A percentile compares a stretch with the other conserved stretches of the same genome.
Evolutionary conservation across 2,888 invertebrate genomes (phyloP).

Genomic region (Cactoblastis cactorum): DNA sequence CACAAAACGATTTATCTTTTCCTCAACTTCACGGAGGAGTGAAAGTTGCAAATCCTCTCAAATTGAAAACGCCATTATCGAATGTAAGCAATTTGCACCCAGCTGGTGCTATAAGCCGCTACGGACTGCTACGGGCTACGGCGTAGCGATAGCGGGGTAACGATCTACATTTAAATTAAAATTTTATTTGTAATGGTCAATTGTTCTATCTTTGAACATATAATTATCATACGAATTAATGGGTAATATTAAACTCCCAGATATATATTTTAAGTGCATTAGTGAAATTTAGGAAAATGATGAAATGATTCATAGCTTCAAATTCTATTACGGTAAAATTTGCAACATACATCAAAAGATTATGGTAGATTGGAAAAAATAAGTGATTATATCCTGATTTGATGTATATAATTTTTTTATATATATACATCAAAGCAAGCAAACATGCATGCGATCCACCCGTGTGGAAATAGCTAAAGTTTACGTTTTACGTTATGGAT

Average conservation of each 20-base stretch:
- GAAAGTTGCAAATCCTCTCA: constrained; percentile 67
- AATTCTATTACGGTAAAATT: no score
- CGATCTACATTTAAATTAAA: constrained; percentile 15
- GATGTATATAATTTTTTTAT: no score
- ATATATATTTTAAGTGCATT: no score
- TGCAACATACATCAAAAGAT: no score
- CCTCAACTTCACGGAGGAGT: constrained; percentile 36
- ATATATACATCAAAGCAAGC: no score
- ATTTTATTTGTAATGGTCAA: not conserved
- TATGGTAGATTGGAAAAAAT: no score
- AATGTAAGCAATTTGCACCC: constrained; percentile 70
- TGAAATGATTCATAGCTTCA: no score
- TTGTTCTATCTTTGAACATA: not conserved
- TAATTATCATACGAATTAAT: not conserved
- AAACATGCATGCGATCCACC: no score
- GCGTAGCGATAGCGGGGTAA: constrained; percentile 22
- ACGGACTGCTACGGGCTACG: constrained; percentile 32
- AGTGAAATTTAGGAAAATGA: no score
- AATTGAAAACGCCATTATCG: constrained; percentile 77
- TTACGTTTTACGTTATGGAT: no score
- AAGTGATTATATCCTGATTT: no score
- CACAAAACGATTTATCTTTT: constrained; percentile 6
- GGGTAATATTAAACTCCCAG: not conserved
- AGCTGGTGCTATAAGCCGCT: constrained; percentile 58
- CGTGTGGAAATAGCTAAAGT: no score